Base-by-base conservation (phyloP, 2,113 vertebrate genomes). In the Petrocephalus microphthalmus region DNA sequence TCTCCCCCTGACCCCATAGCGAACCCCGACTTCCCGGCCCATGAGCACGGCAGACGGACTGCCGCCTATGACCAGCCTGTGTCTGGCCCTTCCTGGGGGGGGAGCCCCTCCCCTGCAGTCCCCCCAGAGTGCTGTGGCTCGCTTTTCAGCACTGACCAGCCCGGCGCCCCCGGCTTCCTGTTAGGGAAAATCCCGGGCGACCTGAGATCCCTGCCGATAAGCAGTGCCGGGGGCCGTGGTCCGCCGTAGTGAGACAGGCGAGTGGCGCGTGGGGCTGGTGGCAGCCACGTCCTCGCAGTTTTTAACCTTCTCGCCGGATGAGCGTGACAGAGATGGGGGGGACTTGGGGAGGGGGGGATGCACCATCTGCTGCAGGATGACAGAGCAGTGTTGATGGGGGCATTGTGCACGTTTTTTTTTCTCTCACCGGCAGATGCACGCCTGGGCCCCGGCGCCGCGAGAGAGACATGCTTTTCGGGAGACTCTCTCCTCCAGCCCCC, bases 131-230 rank as follows among this genome's bases (percentile, higher is more conserved):
- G 56, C 47, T 29, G 3, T 20, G 13, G 74, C 89, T 90, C 33
- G 74, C 37, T 45, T 89, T 52, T 87, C 85, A 89, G 85, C 7
- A 2, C 52, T 53, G 47, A 49, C 64, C 52, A 22, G 53, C 71
- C 49, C 60, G 85, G 87, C 84, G 52, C 88, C 49, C 57, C 33
- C 42, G 42, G 85, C 64, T 53, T 64, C 81, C 84, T 82, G 33
- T 89, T 88, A 87, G 89, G 90, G 89, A 91, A 88, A 89, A 85
- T 89, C 85, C 87, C 56, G 87, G 78, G 54, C 85, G 67, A 51
- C 60, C 88, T 74, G 87, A 88, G 90, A 91, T 91, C 74, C 85
- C 49, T 49, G 25, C 22, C 78, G 90, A 91, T 91, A 91, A 88
- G 87, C 88, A 52, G 89, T 85, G 64, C 85, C 89, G 57, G 89